These are phyloP conservation scores for Saguinus midas DNA, from an alignment of 2,113 vertebrate genomes.

Conservation along the genomic window DNA sequence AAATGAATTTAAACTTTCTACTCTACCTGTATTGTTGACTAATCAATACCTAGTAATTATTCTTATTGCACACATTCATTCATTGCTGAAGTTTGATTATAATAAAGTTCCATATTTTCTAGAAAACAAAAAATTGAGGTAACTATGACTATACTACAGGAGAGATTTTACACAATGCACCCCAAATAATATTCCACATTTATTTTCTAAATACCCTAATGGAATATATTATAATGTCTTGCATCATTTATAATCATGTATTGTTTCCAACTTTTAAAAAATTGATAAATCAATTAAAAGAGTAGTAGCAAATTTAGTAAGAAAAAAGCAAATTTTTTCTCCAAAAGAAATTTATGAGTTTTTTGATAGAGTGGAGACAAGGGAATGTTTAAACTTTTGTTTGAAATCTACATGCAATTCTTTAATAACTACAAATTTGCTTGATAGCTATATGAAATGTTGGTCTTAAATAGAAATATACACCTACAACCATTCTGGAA, in stretches of 20 bases:
- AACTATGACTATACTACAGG: neutral
- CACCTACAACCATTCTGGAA: neutral
- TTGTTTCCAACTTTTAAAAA: neutral
- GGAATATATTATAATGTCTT: neutral
- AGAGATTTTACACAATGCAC: neutral
- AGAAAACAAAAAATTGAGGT: neutral
- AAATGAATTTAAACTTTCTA: neutral
- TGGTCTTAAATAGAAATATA: neutral
- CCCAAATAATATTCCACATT: neutral
- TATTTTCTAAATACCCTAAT: neutral
- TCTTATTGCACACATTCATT: neutral
- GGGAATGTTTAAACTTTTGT: neutral
- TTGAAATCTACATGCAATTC: neutral
- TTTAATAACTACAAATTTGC: neutral
- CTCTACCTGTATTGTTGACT: neutral
- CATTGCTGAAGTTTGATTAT: neutral
- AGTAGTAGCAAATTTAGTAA: neutral
- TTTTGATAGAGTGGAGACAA: neutral
- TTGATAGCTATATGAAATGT: neutral
- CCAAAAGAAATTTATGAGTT: neutral
- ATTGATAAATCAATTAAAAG: neutral
- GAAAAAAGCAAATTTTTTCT: neutral
- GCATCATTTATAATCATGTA: neutral
- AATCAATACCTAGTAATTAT: neutral
- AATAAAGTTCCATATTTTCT: neutral